Percentiles rank a stretch among this genome's conserved stretches.
These are phyloP conservation scores for Dicyema japonicum DNA, from an alignment of 1,140 invertebrate species.

Conservation along the genomic window DNA sequence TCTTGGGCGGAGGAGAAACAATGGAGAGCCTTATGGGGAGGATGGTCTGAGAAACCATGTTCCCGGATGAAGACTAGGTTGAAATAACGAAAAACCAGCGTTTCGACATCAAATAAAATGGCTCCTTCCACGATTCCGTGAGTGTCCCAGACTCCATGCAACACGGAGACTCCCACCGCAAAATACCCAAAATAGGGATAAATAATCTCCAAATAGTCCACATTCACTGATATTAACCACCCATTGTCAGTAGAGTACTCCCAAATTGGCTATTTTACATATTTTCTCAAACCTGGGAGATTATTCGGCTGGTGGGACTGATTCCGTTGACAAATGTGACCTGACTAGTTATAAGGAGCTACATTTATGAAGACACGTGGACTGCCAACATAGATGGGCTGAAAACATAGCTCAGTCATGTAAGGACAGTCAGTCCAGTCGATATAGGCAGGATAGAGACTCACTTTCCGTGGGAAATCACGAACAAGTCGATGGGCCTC, in stretches of 20 bases:
- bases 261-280: constrained; percentile 1
- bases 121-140: constrained; percentile 46
- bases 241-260: constrained; percentile 1
- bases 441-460: constrained; percentile 33
- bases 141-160: constrained; percentile 31
- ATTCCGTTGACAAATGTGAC: constrained; percentile 27
- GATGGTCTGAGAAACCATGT: constrained; percentile 33
- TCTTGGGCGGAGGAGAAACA: constrained; percentile 35
- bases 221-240: constrained; percentile 10
- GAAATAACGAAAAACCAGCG: constrained; percentile 23
- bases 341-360: constrained; percentile 7
- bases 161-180: constrained; percentile 36
- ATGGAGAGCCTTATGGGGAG: constrained; percentile 37
- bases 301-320: constrained; percentile 43
- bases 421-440: constrained; percentile 69
- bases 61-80: constrained; percentile 12
- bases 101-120: constrained; percentile 46
- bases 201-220: constrained; percentile 38
- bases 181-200: constrained; percentile 92
- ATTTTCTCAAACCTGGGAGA: constrained; percentile 3
- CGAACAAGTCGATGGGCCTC: constrained; percentile 43
- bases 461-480: constrained; percentile 45
- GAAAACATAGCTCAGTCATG: constrained; percentile 88
- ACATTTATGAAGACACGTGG: constrained; percentile 64
- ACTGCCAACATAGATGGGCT: constrained; percentile 51